Evolutionary conservation across 2,797 vertebrate genomes (phyloP).

Genomic region (Muscicapa comitata): DNA sequence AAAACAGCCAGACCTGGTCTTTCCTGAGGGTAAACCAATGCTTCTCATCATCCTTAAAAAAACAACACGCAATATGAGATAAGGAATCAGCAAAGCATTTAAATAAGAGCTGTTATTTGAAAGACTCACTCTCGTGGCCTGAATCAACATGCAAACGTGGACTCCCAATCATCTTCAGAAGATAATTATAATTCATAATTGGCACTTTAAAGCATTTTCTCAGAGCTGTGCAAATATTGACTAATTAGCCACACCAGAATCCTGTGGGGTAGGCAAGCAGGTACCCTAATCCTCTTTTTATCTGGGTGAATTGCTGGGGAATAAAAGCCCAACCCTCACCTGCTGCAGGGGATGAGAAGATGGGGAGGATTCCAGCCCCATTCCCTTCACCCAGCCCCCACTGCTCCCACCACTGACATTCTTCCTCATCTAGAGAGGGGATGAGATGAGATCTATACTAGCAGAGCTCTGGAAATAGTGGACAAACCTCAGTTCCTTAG

Average conservation of each 20-base stretch:
- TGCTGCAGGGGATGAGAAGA: neutral
- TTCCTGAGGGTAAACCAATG: conserved; percentile 38
- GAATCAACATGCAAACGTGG: neutral
- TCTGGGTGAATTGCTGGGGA: neutral
- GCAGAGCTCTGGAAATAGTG: neutral
- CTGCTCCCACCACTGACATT: neutral
- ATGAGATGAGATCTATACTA: neutral
- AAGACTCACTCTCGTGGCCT: conserved; percentile 1
- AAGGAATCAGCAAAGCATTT: conserved; percentile 7
- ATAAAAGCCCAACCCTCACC: neutral
- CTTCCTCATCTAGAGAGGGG: neutral
- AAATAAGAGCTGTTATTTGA: neutral
- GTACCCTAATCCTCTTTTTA: neutral
- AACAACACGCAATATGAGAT: neutral
- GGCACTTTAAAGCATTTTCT: conserved; percentile 1
- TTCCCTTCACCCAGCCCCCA: fast-evolving
- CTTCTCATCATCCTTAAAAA: conserved; percentile 36
- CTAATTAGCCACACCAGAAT: conserved; percentile 14
- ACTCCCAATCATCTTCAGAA: conserved; percentile 16
- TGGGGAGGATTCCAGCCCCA: neutral
- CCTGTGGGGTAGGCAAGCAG: neutral
- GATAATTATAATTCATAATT: conserved; percentile 51
- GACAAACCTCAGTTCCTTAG: neutral
- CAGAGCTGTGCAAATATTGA: conserved; percentile 34
- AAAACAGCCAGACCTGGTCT: conserved; percentile 60